These are phyloP conservation scores for Podarcis raffonei DNA, from an alignment of 2,113 vertebrate species.

Conservation along the genomic window DNA sequence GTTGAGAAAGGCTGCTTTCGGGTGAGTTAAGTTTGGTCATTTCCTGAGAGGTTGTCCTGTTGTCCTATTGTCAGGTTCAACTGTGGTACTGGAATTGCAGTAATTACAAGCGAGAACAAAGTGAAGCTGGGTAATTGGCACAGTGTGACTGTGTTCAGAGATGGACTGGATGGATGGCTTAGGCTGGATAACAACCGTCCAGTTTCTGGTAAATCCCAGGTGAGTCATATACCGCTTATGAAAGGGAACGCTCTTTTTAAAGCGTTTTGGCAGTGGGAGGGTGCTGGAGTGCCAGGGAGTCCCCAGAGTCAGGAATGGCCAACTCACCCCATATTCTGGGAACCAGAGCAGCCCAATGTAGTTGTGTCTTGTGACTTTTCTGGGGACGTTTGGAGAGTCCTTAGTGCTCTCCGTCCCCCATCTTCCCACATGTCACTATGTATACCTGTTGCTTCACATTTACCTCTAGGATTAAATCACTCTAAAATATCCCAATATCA, in stretches of 20 bases:
- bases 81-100: constrained; percentile 89
- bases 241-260: rapidly evolving
- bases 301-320: neutral
- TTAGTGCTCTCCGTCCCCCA: neutral
- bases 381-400: neutral
- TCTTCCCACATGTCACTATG: neutral
- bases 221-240: constrained; percentile 53
- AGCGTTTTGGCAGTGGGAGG: neutral
- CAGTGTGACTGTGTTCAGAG: constrained; percentile 82
- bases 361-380: neutral
- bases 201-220: constrained; percentile 89
- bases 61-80: constrained; percentile 84
- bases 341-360: neutral
- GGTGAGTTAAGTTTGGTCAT: rapidly evolving
- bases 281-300: neutral
- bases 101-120: constrained; percentile 83
- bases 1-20: too few relatives aligned
- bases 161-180: constrained; percentile 88
- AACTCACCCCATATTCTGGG: neutral
- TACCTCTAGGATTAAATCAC: neutral
- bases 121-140: constrained; percentile 90
- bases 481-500: constrained; percentile 1
- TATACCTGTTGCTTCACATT: neutral
- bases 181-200: constrained; percentile 83
- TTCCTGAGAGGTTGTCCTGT: neutral